Evolutionary conservation across 2,113 vertebrate genomes (phyloP), one percentile per base, ranked within the genome.

Genomic region (Electrona antarctica): DNA sequence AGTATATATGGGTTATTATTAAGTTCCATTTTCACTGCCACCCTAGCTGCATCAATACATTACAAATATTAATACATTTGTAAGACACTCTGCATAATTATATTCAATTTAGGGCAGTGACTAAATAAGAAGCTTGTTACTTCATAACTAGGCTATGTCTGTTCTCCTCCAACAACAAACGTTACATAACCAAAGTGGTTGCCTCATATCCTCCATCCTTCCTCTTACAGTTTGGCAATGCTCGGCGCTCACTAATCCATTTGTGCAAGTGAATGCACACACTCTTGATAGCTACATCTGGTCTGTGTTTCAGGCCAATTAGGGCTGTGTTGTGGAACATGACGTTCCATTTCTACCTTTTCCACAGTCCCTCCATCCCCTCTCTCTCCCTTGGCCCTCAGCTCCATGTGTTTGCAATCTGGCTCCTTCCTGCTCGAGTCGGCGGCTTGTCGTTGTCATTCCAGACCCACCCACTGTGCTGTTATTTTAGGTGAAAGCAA

Each of bases 271-370:
- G 60, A 67, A 3, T 1, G 4, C 47, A 72, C 76, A 10, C 72
- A 49, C 15, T 74, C 70, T 2, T 54, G 62, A 51, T 9, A 2
- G 71, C 71, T 70, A 80, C 85, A 83, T 85, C 82, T 87, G 84
- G 64, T 68, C 8, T 9, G 2, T n/a, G 61, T 80, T 73, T 61
- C 64, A 59, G 71, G 52, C 33, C 74, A 83, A 78, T 78, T 69
- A 83, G 64, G 58, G 50, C 74, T 11, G 60, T 4, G 60, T 4
- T 7, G 48, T 54, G 74, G 80, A 71, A 80, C 74, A 52, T 7
- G 7, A 0, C 58, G 57, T 78, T 74, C 76, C 72, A 56, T 46
- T 41, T 41, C 33, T 41, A 41, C 33, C 33, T 41, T 4, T 41
- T 41, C 33, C 33, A 41, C 33, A 41, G 21, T 21, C 33, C 33